Evolutionary conservation across 2,888 invertebrate species (phyloP).

Genomic region (Scrobipalpa costella): DNA sequence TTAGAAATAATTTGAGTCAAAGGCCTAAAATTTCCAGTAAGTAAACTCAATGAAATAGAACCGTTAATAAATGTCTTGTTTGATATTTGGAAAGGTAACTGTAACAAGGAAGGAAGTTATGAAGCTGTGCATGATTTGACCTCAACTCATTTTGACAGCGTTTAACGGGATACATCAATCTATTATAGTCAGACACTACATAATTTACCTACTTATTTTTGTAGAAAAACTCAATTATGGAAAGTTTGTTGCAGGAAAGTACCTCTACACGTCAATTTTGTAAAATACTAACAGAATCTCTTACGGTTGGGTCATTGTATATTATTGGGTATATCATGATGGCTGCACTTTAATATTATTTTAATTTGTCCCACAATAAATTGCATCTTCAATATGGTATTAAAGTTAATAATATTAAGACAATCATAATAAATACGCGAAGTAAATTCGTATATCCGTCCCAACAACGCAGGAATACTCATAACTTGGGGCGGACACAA

Average conservation of each 20-base stretch:
- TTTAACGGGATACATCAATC: background rate
- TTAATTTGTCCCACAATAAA: background rate
- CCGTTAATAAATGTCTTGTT: too few relatives aligned
- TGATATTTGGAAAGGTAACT: background rate
- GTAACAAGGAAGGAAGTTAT: background rate
- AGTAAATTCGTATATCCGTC: background rate
- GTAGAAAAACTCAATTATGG: background rate
- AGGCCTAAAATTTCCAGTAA: background rate
- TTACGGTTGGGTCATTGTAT: too few relatives aligned
- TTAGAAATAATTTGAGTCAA: too few relatives aligned
- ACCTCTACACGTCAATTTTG: too few relatives aligned
- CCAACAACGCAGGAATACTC: background rate
- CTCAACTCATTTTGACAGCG: background rate
- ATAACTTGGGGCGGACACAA: conserved; percentile 11
- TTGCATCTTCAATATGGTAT: background rate
- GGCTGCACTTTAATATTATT: too few relatives aligned
- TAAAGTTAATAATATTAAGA: background rate
- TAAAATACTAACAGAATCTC: too few relatives aligned
- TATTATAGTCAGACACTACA: background rate
- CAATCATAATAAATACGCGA: background rate
- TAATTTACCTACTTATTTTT: too few relatives aligned
- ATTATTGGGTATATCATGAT: too few relatives aligned
- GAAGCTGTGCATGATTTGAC: background rate
- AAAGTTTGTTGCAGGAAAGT: background rate
- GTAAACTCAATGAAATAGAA: too few relatives aligned